Base-by-base conservation (phyloP, 2,888 invertebrate genomes). In the Dendrolimus houi region DNA sequence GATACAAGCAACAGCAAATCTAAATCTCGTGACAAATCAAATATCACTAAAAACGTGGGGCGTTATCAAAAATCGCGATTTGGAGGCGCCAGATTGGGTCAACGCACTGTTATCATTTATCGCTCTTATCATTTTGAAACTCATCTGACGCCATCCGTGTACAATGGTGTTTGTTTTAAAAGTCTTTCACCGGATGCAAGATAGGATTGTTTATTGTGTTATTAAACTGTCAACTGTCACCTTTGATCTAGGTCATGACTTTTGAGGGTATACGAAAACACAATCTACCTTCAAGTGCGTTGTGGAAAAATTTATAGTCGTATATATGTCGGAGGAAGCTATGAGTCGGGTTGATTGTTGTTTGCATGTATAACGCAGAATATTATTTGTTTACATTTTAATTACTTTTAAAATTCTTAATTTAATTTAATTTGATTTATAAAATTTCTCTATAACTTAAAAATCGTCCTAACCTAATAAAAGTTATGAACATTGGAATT, bases 71-170 rank as follows among this genome's bases (percentile, higher is more conserved):
- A 47, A 47, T 47, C 47, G 47, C 47, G 47, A 47, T 47, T 47
- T 12, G 9, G 47, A 47, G 55, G 55, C 52, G 40, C 56, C 47
- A 42, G 55, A 54, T 59, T 62, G 59, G 61, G 67, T 70, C 63
- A 62, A 62, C 54, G 64, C 60, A 64, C 69, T 56, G 7, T 69
- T 70, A 72, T 70, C 71, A 61, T 12, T 8, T 47, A 47, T 47
- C 47, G 12, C 47, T 47, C 10, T 47, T 47, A 47, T 47, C 47
- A 12, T 47, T 47, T 47, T 12, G 47, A 47, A 47, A 47, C 12
- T 47, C 47, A 47, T 47, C 47, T 47, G 47, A 10, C 47, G 12
- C 47, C 12, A 47, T 47, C 9, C 9, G 47, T 12, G 47, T 47
- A 47, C 9, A 47, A 29, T 29, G 29, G 29, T 29, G 47, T 47